phyloP scores from a whole-genome alignment of 2,113 vertebrate genomes.

The Sigmodon hispidus region DNA sequence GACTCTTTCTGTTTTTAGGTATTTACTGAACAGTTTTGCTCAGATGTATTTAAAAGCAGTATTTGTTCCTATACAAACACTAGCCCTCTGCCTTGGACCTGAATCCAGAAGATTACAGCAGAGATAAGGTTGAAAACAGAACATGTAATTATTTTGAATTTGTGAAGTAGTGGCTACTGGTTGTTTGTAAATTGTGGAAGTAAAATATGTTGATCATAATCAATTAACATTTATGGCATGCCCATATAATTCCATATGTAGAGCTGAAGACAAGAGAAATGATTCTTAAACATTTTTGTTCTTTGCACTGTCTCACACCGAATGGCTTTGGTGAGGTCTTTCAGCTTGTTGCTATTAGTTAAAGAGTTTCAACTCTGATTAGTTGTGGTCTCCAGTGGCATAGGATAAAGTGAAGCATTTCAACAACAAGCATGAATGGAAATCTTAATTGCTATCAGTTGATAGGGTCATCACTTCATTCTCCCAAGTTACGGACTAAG shows the following conservation, averaged over 20 bases:
- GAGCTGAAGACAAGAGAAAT: slow-evolving; percentile 9
- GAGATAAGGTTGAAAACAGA: background rate
- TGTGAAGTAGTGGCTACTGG: slow-evolving; percentile 27
- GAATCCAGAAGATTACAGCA: background rate
- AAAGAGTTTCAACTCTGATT: background rate
- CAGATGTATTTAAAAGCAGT: slow-evolving; percentile 12
- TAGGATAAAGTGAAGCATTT: background rate
- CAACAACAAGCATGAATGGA: background rate
- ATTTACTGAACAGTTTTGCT: slow-evolving; percentile 18
- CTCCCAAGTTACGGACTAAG: background rate
- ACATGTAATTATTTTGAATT: slow-evolving; percentile 30
- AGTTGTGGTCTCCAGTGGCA: background rate
- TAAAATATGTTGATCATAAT: slow-evolving; percentile 59
- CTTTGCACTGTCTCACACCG: background rate
- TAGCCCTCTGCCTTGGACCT: background rate
- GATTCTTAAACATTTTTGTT: background rate
- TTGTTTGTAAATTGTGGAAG: slow-evolving; percentile 49
- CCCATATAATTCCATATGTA: background rate
- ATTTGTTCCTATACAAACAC: background rate
- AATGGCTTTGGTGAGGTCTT: background rate
- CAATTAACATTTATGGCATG: slow-evolving; percentile 56
- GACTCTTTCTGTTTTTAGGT: background rate
- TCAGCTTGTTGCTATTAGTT: background rate
- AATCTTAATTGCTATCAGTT: background rate
- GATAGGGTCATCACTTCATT: background rate